Conservation (phyloP, 2,888 invertebrate species). For the Ormyrus labotus region DNA sequence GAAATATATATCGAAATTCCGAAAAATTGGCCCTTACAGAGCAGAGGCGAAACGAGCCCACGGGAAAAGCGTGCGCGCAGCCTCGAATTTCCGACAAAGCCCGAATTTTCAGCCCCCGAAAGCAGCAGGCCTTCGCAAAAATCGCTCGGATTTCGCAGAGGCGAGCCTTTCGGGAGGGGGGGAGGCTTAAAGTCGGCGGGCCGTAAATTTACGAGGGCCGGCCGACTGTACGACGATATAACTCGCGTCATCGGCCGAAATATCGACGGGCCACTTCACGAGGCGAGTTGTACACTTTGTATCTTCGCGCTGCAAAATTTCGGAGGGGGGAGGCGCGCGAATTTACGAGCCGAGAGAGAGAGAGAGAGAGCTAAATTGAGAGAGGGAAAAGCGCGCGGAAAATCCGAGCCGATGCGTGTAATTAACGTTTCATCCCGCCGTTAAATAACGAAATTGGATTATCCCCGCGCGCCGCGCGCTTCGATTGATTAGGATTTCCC, state of each 20-base stretch:
- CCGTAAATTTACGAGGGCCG: conserved; percentile 6
- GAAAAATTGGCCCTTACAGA: background rate
- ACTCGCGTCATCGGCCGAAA: conserved; percentile 32
- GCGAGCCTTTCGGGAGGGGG: background rate
- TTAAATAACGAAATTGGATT: conserved; percentile 54
- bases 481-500: conserved; percentile 42
- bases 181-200: background rate
- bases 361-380: conserved; percentile 45
- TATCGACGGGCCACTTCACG: conserved; percentile 44
- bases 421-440: conserved; percentile 52
- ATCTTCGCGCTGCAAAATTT: conserved; percentile 45
- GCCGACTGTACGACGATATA: conserved; percentile 25
- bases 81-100: too few relatives aligned
- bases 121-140: background rate
- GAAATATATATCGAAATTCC: too few relatives aligned
- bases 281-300: conserved; percentile 21
- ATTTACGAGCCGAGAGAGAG: conserved; percentile 38
- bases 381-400: conserved; percentile 47
- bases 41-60: too few relatives aligned
- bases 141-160: too few relatives aligned
- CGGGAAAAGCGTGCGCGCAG: too few relatives aligned
- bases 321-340: background rate
- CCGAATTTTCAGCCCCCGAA: conserved; percentile 2
- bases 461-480: conserved; percentile 1
- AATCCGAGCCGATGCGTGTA: conserved; percentile 47